Conservation (phyloP, 2,113 vertebrate genomes). For the Cololabis saira region DNA sequence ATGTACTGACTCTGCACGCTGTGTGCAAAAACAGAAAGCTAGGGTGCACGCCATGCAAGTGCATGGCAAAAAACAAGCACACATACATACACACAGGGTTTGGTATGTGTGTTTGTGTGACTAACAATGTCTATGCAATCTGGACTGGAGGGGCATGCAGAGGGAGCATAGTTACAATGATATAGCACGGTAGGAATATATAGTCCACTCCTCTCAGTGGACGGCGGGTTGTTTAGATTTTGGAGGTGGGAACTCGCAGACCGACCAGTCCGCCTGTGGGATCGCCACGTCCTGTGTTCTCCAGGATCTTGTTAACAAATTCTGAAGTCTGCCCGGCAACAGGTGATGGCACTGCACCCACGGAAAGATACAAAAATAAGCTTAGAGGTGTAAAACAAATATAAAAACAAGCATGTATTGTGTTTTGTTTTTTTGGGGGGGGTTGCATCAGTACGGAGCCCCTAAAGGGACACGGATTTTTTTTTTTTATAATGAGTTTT, state of each 20-base stretch:
- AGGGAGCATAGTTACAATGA: constrained; percentile 88
- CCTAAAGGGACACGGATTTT: too few species aligned
- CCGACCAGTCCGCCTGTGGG: constrained; percentile 97
- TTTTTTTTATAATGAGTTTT: too few species aligned
- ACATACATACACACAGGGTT: constrained; percentile 73
- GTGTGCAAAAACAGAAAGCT: constrained; percentile 60
- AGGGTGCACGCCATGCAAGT: constrained; percentile 52
- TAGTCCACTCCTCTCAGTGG: constrained; percentile 61
- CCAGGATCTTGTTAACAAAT: constrained; percentile 98
- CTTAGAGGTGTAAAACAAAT: too few species aligned
- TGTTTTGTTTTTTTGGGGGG: too few species aligned
- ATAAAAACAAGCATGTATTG: too few species aligned
- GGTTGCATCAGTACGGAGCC: too few species aligned
- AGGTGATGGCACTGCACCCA: constrained; percentile 83
- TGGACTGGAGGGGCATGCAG: constrained; percentile 91
- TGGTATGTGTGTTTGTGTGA: constrained; percentile 70
- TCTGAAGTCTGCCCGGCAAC: constrained; percentile 97
- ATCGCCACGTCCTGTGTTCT: constrained; percentile 94
- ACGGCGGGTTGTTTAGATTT: constrained; percentile 82
- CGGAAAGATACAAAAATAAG: neutral
- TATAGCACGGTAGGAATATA: constrained; percentile 66
- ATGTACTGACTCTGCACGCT: constrained; percentile 39
- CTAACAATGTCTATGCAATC: constrained; percentile 80
- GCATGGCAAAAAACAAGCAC: constrained; percentile 67
- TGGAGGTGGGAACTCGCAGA: constrained; percentile 92